Conservation (phyloP, 2,888 invertebrate species). For the Labia minor region DNA sequence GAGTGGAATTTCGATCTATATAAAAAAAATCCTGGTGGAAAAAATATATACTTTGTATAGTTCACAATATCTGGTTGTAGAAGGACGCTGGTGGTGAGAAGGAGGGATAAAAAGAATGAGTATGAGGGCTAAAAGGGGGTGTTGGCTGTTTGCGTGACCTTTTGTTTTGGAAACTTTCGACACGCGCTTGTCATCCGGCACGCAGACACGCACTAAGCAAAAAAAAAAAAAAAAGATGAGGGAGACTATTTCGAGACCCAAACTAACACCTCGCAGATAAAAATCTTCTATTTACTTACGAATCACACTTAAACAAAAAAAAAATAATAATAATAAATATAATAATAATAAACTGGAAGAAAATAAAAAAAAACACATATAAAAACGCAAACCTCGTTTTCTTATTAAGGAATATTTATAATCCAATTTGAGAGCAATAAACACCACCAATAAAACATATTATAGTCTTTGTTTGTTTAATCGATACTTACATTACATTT, state of each 20-base stretch:
- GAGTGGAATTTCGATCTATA: too few relatives aligned
- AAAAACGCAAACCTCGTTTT: constrained; percentile 13
- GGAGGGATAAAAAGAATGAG: too few relatives aligned
- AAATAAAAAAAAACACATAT: too few relatives aligned
- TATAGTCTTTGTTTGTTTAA: not conserved
- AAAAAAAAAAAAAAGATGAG: not conserved
- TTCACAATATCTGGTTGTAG: too few relatives aligned
- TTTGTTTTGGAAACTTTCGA: not conserved
- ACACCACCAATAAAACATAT: not conserved
- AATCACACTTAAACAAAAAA: not conserved
- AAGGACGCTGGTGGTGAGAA: too few relatives aligned
- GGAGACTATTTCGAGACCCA: not conserved
- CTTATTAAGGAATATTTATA: constrained; percentile 13
- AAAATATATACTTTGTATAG: too few relatives aligned
- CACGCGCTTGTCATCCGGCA: constrained; percentile 13
- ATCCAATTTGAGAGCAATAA: not conserved
- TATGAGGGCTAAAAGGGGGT: not conserved
- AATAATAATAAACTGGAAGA: too few relatives aligned
- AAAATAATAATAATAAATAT: not conserved
- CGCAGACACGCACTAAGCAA: not conserved
- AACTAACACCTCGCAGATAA: not conserved
- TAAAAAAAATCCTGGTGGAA: too few relatives aligned
- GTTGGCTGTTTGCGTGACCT: not conserved
- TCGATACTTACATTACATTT: too few relatives aligned
- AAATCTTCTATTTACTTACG: not conserved